These are phyloP conservation scores for Neuroscelio doddi DNA, from an alignment of 2,888 invertebrate species.

Conservation along the genomic window DNA sequence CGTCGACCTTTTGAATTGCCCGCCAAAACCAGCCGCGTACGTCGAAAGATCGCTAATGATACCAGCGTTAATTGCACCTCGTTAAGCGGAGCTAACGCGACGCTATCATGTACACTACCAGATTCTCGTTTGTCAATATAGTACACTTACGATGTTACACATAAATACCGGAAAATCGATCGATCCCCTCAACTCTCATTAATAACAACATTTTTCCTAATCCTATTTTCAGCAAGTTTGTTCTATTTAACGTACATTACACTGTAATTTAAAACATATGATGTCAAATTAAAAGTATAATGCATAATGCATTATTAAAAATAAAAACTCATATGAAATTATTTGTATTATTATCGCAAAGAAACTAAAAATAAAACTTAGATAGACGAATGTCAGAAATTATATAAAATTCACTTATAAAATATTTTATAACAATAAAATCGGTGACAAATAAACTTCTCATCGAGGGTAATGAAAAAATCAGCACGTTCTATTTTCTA, in stretches of 20 bases:
- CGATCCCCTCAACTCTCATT: conserved; percentile 35
- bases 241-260: conserved; percentile 14
- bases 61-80: conserved; percentile 36
- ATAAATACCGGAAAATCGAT: conserved; percentile 37
- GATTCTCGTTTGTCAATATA: conserved; percentile 13
- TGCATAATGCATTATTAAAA: too few relatives aligned
- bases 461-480: conserved; percentile 16
- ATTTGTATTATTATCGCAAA: too few relatives aligned
- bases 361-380: too few relatives aligned
- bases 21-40: conserved; percentile 13
- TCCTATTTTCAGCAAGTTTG: conserved; percentile 21
- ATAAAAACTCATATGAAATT: too few relatives aligned
- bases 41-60: conserved; percentile 32
- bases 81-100: conserved; percentile 30
- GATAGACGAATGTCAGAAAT: conserved; percentile 29
- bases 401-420: conserved; percentile 29
- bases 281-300: too few relatives aligned
- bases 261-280: conserved; percentile 3
- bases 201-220: conserved; percentile 24
- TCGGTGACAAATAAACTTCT: conserved; percentile 32
- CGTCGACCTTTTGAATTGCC: conserved; percentile 16
- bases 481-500: conserved; percentile 20
- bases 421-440: conserved; percentile 14
- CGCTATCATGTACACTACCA: conserved; percentile 16
- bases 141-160: conserved; percentile 34